Evolutionary conservation across 2,113 vertebrate species (phyloP).

Genomic region (Eulemur macaco): DNA sequence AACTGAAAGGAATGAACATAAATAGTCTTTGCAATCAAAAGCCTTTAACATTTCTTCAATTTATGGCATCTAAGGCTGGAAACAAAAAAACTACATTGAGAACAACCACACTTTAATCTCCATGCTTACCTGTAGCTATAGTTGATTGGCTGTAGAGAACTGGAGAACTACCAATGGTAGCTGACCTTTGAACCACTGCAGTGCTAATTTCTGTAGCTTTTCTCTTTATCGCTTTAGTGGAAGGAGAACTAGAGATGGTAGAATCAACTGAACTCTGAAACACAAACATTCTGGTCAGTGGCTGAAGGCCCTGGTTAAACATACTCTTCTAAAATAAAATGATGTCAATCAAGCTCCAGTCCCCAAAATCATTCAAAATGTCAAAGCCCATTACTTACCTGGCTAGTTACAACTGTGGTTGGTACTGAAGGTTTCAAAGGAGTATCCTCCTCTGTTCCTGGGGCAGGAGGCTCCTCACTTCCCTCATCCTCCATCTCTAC

Average conservation of each 20-base stretch:
- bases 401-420: constrained; percentile 71
- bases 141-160: constrained; percentile 93
- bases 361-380: not conserved
- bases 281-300: not conserved
- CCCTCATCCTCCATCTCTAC: constrained; percentile 99
- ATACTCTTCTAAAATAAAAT: not conserved
- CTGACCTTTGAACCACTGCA: constrained; percentile 86
- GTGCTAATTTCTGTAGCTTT: constrained; percentile 87
- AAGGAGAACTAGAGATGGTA: constrained; percentile 65
- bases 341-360: fast-evolving
- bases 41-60: not conserved
- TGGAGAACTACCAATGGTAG: constrained; percentile 95
- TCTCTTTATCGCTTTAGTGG: constrained; percentile 88
- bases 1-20: not conserved
- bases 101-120: not conserved
- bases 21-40: not conserved
- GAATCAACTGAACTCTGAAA: constrained; percentile 82
- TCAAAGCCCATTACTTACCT: constrained; percentile 70
- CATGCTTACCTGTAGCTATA: constrained; percentile 84
- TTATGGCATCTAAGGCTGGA: not conserved
- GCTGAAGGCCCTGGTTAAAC: not conserved
- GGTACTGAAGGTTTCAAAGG: constrained; percentile 84
- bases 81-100: not conserved
- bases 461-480: constrained; percentile 93
- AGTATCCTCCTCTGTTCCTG: constrained; percentile 94